Evolutionary conservation across 2,888 invertebrate genomes (phyloP).

Genomic region (Trisateles emortualis): DNA sequence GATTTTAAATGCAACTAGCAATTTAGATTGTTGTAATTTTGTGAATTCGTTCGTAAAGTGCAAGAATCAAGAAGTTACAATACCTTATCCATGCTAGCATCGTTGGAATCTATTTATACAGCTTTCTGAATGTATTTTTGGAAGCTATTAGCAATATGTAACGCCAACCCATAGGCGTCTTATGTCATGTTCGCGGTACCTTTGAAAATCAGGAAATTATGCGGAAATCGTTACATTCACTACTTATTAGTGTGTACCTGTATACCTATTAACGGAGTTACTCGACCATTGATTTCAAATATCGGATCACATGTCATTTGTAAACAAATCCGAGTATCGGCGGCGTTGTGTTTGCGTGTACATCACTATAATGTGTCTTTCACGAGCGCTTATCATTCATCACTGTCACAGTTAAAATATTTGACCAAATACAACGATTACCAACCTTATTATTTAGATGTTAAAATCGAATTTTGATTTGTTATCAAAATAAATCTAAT

Average conservation of each 20-base stretch:
- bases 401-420: conserved; percentile 63
- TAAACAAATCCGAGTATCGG: conserved; percentile 39
- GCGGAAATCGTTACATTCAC: not conserved
- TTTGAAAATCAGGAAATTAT: not conserved
- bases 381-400: conserved; percentile 56
- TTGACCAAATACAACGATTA: conserved; percentile 38
- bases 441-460: not conserved
- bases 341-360: conserved; percentile 40
- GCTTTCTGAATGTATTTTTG: not conserved
- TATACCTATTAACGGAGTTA: not conserved
- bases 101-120: not conserved
- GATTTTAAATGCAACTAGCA: no score
- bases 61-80: no score
- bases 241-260: not conserved
- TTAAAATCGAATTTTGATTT: not conserved
- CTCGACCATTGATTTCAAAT: conserved; percentile 21
- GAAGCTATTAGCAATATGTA: not conserved
- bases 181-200: no score
- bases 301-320: conserved; percentile 37
- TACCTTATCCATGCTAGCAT: no score
- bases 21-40: no score
- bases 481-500: not conserved
- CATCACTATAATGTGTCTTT: conserved; percentile 51
- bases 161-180: no score
- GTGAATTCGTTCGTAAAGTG: no score